Base-by-base conservation (phyloP, 2,888 invertebrate genomes). In the Sphaerophoria rueppellii region DNA sequence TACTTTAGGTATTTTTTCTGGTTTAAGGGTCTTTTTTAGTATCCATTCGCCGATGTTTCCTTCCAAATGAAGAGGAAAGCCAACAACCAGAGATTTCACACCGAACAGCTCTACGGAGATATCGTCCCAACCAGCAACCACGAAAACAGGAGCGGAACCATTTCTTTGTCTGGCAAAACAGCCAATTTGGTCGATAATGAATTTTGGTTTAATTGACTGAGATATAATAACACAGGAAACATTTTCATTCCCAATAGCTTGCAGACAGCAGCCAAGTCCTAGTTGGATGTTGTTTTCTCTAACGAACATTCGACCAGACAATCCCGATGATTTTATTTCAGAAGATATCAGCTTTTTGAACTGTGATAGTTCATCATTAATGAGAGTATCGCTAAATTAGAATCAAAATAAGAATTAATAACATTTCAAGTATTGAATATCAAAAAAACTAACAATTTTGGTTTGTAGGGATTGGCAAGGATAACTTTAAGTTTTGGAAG, bases 151-250 rank as follows among this genome's bases (percentile, higher is more conserved):
- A 1, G 46, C 40, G 6, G 16, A 32, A 4, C 7, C 32, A 2
- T 58, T 73, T 6, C 9, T 57, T 14, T 73, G 52, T n/a, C 6
- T 69, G 4, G 73, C 0, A 6, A 77, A 70, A 1, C 40, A 77
- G 0, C 16, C 73, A 24, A 85, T 81, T 43, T 85, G 85, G n/a
- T 76, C 40, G 3, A 77, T 63, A 9, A 85, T 76, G n/a, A 73
- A 85, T 37, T 65, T 85, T 0, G 85, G 85, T 54, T 65, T 72
- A 0, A 81, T 70, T 37, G 73, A 16, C 0, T 65, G 50, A 0
- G 85, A 85, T 2, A 85, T 35, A 11, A 85, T 63, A 11, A 81
- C 85, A 52, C 76, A 81, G 4, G 81, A 72, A 11, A 58, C 43
- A 7, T 48, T 65, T 2, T 34, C 43, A 16, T 70, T 58, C 9